phyloP scores from a whole-genome alignment of 23 tunicate species.

The Aplidium turbinatum region DNA sequence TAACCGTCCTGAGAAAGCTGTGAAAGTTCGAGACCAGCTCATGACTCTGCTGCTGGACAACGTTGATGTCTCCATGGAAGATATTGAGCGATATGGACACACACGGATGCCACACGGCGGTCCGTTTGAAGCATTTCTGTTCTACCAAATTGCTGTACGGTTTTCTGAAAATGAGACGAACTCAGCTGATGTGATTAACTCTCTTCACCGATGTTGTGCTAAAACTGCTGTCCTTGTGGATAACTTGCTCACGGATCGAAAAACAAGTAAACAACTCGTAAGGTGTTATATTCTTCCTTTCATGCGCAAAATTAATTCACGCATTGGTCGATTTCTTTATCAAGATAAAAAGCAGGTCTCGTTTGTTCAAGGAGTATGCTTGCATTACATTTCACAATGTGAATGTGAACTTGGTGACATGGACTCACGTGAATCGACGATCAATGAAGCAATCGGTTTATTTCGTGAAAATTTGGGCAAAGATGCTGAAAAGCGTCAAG shows the following conservation, averaged over 20 bases:
- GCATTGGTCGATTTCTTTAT: not conserved
- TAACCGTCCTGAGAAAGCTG: conserved; percentile 7
- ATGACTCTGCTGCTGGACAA: not conserved
- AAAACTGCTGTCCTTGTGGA: not conserved
- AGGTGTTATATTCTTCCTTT: conserved; percentile 1
- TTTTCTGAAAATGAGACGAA: not conserved
- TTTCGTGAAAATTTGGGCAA: not conserved
- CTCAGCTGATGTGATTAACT: not conserved
- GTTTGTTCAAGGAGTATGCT: conserved; percentile 2
- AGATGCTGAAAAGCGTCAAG: conserved; percentile 10
- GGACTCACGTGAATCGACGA: not conserved
- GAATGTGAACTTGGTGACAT: not conserved
- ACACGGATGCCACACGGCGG: not conserved
- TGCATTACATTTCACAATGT: conserved; percentile 1
- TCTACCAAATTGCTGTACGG: not conserved
- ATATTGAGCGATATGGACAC: not conserved
- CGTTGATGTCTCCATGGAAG: not conserved
- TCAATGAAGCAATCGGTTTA: not conserved
- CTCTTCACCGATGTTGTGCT: conserved; percentile 8
- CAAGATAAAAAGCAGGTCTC: not conserved
- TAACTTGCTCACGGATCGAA: not conserved
- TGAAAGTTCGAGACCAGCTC: not conserved
- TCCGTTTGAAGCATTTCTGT: conserved; percentile 1
- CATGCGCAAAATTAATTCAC: not conserved
- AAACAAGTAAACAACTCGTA: not conserved